Evolutionary conservation across 2,888 invertebrate genomes (phyloP), one percentile per base, ranked within the genome.

Genomic region (Sesia bembeciformis): DNA sequence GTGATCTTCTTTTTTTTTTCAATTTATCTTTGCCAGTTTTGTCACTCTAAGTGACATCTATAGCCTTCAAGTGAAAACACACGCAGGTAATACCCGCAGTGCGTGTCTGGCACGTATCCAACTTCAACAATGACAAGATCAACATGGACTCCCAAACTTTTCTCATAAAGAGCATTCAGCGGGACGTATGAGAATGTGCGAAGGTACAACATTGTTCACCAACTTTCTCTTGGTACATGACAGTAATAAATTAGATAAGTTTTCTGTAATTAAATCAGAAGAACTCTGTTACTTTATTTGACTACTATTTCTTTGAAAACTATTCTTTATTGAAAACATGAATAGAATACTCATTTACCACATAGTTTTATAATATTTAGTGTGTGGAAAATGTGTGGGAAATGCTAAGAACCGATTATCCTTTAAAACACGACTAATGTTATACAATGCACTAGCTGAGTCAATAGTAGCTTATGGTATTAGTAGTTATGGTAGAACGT

Each of bases 91-190:
- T 8, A 46, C 62, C 72, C 74, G 81, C 81, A 82, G 67, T 81
- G 80, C 80, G 79, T 78, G 66, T 74, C 79, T 85, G 86, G 86
- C 84, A 64, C 67, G 65, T 72, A 69, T 78, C 85, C 84, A 84
- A 82, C 62, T 62, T 67, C 65, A 68, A 65, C 67, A 66, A 70
- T 77, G 81, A 81, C 78, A 76, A 70, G 74, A 74, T 81, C 81
- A 78, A 75, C 70, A 56, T 58, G 60, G 61, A 60, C 58, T 66
- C 70, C 60, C 63, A 73, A 81, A 81, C 71, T 80, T 78, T 67
- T 52, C 57, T 58, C 59, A 60, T 59, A 62, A 62, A 55, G 51
- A 57, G 38, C 50, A 50, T 52, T 50, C 50, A 50, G 50, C 23
- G 39, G 23, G 39, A 50, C 39, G 39, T 39, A 50, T 50, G 50